phyloP scores from a whole-genome alignment of 37 sponge, comb jelly and placozoan species.

The Cliona cf. orientalis region DNA sequence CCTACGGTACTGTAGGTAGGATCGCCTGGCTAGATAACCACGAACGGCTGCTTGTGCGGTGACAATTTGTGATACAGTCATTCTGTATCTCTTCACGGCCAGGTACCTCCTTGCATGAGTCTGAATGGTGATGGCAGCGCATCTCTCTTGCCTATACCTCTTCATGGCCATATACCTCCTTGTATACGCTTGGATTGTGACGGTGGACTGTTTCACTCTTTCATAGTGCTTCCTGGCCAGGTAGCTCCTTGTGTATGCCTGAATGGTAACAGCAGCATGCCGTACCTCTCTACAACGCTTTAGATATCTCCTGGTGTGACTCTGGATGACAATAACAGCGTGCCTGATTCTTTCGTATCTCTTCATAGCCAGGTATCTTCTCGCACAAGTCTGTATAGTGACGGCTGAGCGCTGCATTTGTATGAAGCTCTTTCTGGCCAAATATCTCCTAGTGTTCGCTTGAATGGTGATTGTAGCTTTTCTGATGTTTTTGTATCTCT shows the following conservation, averaged over 20 bases:
- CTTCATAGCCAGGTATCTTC: constrained; percentile 38
- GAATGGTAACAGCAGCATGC: constrained; percentile 7
- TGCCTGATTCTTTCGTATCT: background rate
- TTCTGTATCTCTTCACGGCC: background rate
- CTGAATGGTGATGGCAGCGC: constrained; percentile 43
- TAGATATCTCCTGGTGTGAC: background rate
- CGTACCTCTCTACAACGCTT: background rate
- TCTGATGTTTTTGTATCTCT: constrained; percentile 3
- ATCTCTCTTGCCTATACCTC: constrained; percentile 1
- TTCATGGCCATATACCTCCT: constrained; percentile 1
- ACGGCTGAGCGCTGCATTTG: background rate
- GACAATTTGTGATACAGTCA: no score
- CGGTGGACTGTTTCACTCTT: background rate
- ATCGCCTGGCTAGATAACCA: no score
- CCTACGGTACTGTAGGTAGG: no score
- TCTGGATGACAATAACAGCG: background rate
- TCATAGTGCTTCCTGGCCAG: background rate
- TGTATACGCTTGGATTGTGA: constrained; percentile 12
- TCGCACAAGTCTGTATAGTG: constrained; percentile 50
- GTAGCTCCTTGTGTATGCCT: constrained; percentile 14
- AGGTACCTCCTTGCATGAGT: constrained; percentile 21
- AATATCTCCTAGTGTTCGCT: constrained; percentile 20
- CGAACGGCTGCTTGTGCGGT: no score
- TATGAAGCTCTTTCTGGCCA: background rate
- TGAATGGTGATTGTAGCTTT: constrained; percentile 6